These are phyloP conservation scores for Tamandua tetradactyla DNA, from an alignment of 2,797 vertebrate species.

Conservation along the genomic window DNA sequence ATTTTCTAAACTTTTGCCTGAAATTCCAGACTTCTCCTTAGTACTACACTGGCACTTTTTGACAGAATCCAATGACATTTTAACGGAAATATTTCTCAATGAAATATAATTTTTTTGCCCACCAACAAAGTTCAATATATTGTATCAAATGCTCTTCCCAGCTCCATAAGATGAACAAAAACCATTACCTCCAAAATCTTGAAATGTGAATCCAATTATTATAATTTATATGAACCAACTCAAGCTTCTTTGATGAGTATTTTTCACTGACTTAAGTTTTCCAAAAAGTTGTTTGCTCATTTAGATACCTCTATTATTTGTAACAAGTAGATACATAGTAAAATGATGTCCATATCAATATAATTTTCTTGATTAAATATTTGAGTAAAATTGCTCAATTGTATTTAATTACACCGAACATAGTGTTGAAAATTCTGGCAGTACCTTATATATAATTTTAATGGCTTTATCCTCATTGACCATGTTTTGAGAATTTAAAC, in stretches of 20 bases:
- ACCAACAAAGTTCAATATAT: background rate
- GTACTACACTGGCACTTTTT: background rate
- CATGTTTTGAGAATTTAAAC: background rate
- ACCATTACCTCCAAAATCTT: background rate
- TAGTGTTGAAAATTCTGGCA: background rate
- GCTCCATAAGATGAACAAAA: background rate
- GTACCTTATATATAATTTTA: background rate
- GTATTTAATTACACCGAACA: background rate
- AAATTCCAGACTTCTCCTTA: background rate
- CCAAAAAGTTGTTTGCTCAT: background rate
- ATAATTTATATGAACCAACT: background rate
- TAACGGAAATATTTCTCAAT: background rate
- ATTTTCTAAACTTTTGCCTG: conserved; percentile 18
- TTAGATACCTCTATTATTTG: background rate
- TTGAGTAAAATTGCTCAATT: background rate
- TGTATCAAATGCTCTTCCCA: background rate
- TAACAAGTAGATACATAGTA: background rate
- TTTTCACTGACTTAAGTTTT: background rate
- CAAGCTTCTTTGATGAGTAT: background rate
- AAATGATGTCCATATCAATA: background rate
- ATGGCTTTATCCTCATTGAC: background rate
- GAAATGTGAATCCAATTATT: background rate
- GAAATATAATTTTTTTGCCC: background rate
- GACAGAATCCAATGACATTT: background rate
- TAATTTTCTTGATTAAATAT: background rate